Percentiles rank a stretch among this genome's conserved stretches.
Conservation (phyloP, 2,888 invertebrate genomes). For the Eupithecia dodoneata region DNA sequence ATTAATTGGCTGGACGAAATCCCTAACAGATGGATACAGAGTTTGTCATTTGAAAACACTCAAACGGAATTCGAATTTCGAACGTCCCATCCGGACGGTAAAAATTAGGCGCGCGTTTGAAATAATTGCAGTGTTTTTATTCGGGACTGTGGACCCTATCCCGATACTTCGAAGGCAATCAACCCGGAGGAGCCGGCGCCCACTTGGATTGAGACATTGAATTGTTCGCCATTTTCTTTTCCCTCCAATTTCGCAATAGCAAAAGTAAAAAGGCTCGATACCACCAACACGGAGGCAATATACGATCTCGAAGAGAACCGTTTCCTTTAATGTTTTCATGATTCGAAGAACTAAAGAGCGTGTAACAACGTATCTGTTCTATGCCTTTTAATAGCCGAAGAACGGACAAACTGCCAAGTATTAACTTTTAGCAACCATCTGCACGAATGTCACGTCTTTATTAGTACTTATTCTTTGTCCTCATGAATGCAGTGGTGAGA, state of each 20-base stretch:
- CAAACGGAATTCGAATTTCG: conserved; percentile 62
- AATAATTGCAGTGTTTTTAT: conserved; percentile 66
- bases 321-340: conserved; percentile 81
- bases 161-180: conserved; percentile 69
- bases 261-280: conserved; percentile 75
- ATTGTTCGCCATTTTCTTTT: conserved; percentile 78
- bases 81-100: conserved; percentile 55
- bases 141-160: conserved; percentile 58
- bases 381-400: conserved; percentile 77
- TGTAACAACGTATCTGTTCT: conserved; percentile 79
- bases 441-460: conserved; percentile 83
- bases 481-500: conserved; percentile 72
- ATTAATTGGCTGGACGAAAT: conserved; percentile 71
- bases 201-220: conserved; percentile 79
- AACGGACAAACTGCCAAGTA: conserved; percentile 78
- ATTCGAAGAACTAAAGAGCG: conserved; percentile 77
- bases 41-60: conserved; percentile 69
- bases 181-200: conserved; percentile 58
- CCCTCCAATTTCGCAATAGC: conserved; percentile 75
- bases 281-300: conserved; percentile 74
- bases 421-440: conserved; percentile 83
- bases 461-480: conserved; percentile 83
- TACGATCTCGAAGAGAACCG: conserved; percentile 70
- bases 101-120: conserved; percentile 70
- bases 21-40: conserved; percentile 66